Conservation (phyloP, 2,797 vertebrate genomes). For the Acipenser ruthenus region DNA sequence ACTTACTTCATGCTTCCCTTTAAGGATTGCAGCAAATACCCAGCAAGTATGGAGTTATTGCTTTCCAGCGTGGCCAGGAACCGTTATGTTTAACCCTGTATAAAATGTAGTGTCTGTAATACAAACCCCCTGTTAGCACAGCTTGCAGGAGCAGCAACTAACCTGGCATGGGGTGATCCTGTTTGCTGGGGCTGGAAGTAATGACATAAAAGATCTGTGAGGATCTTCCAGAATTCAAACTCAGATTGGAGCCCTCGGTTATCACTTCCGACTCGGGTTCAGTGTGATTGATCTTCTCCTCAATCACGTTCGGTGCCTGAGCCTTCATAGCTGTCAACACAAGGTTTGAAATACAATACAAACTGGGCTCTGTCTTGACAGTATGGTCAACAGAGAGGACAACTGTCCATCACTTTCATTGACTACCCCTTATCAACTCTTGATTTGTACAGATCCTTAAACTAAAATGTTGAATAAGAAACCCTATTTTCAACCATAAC, state of each 20-base stretch:
- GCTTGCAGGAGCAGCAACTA: conserved; percentile 49
- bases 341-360: background rate
- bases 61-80: conserved; percentile 5
- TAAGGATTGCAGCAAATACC: too few species aligned
- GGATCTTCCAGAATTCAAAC: conserved; percentile 61
- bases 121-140: background rate
- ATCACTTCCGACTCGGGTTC: conserved; percentile 48
- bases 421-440: too few species aligned
- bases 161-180: conserved; percentile 82
- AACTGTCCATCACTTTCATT: too few species aligned
- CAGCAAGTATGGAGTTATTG: background rate
- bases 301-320: conserved; percentile 39
- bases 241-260: conserved; percentile 75
- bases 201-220: conserved; percentile 89
- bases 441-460: too few species aligned
- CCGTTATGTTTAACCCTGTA: background rate
- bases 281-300: conserved; percentile 55
- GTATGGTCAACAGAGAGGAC: too few species aligned
- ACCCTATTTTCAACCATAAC: too few species aligned
- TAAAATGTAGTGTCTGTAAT: background rate
- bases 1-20: too few species aligned
- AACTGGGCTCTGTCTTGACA: too few species aligned
- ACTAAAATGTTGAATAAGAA: too few species aligned
- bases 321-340: conserved; percentile 64
- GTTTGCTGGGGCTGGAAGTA: conserved; percentile 86